Base-by-base conservation (phyloP, 1,140 invertebrate species). In the Lepidurus arcticus region DNA sequence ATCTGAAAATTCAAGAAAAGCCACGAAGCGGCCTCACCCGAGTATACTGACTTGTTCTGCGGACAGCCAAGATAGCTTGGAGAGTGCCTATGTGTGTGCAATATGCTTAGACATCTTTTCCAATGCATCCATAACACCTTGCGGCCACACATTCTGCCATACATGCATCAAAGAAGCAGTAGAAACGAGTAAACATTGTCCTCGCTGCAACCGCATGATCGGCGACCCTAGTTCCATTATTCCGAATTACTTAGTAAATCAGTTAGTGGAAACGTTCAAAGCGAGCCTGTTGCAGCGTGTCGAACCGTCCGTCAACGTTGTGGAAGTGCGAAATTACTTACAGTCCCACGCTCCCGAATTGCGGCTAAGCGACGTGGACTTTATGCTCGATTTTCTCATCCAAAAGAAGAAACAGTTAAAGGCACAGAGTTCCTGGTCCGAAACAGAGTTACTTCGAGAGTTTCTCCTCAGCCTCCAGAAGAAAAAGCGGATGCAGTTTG, bases 111-210 rank as follows among this genome's bases (percentile, higher is more conserved):
- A 96, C 83, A 86, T 95, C 26, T 95, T 97, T 78, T 91, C 91
- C 78, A 95, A 96, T 85, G 94, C 95, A 1, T 91, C 95, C 84
- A 94, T 97, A 81, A 97, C 95, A 0, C 90, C 91, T 80, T 98
- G 96, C 86, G 96, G 96, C 1, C 96, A 98, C 84, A 96, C 94
- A 6, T 98, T 95, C 86, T 98, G 96, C 87, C 88, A 91, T 84
- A 87, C 87, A 73, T 98, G 96, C 84, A 94, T 98, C 76, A 88
- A 88, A 74, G 90, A 90, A 82, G 90, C 91, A 4, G 87, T 98
- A 16, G 92, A 95, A 83, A 86, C 89, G n/a, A 90, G 88, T 80
- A 90, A 91, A 73, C 87, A 91, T 65, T 98, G 96, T 87, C 95
- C 96, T 1, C 94, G 95, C 84, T 97, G 95, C 84, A 92, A 91